A percentile compares a stretch with the other conserved stretches of the same genome.
Conservation (phyloP, 2,113 vertebrate genomes). For the Sisor rabdophorus region DNA sequence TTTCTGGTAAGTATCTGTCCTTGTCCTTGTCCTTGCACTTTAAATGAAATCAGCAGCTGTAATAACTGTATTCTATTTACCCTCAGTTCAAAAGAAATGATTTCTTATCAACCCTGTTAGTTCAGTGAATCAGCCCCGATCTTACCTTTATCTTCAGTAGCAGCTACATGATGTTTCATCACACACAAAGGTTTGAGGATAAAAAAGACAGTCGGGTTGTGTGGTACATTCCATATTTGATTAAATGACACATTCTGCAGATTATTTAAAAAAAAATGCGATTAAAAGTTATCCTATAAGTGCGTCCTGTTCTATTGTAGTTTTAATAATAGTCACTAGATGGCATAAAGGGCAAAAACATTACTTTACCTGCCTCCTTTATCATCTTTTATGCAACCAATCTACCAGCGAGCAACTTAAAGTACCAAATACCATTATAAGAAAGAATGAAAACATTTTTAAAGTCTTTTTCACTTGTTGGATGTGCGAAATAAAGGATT, state of each 20-base stretch:
- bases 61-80: not conserved
- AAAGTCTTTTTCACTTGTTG: not conserved
- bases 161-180: not conserved
- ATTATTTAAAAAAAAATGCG: slow-evolving; percentile 7
- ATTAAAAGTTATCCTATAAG: slow-evolving; percentile 6
- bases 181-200: slow-evolving; percentile 1
- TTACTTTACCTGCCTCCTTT: not conserved
- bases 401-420: too few species aligned
- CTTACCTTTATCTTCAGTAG: not conserved
- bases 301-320: slow-evolving; percentile 10
- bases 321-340: slow-evolving; percentile 32
- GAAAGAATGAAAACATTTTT: too few species aligned
- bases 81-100: not conserved
- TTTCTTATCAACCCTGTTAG: not conserved
- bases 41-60: not conserved
- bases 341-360: slow-evolving; percentile 34
- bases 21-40: not conserved
- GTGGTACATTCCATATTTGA: not conserved
- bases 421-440: not conserved
- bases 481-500: not conserved
- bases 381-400: not conserved
- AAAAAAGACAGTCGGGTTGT: not conserved
- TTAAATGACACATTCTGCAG: not conserved
- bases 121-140: not conserved
- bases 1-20: not conserved